phyloP scores from a whole-genome alignment of 1,140 invertebrate genomes.

The Brachionus rubens region DNA sequence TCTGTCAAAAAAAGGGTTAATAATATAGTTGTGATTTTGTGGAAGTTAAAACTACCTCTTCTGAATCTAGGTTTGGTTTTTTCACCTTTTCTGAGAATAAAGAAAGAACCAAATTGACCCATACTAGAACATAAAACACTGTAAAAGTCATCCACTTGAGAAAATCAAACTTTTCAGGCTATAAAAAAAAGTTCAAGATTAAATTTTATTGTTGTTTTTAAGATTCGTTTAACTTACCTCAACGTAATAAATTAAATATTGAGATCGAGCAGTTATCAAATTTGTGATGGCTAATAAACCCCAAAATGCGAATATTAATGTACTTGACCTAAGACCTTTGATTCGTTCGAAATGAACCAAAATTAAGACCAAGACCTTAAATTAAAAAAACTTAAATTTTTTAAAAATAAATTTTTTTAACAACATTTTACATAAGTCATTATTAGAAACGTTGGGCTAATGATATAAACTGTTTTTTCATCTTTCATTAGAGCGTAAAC shows the following conservation, averaged over 20 bases:
- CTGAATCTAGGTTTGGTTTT: not conserved
- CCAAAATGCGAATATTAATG: slow-evolving; percentile 29
- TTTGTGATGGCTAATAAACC: not conserved
- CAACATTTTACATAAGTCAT: not conserved
- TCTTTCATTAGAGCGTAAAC: not conserved
- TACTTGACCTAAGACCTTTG: slow-evolving; percentile 34
- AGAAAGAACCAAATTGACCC: not conserved
- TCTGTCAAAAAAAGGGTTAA: not conserved
- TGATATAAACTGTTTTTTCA: not conserved
- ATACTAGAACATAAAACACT: slow-evolving; percentile 8
- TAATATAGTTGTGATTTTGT: not conserved
- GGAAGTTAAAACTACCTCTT: not conserved
- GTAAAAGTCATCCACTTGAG: not conserved
- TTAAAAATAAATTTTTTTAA: not conserved
- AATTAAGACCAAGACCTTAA: not conserved
- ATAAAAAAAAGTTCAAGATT: not conserved
- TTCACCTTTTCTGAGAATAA: slow-evolving; percentile 9
- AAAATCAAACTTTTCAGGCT: not conserved
- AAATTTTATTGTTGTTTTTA: not conserved
- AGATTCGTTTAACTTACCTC: not conserved
- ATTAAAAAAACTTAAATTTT: not conserved
- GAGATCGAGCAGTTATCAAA: slow-evolving; percentile 27
- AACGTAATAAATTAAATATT: slow-evolving; percentile 2
- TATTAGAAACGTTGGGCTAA: not conserved
- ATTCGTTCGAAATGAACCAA: slow-evolving; percentile 16